Conservation (phyloP, 2,113 vertebrate species). For the Coptodon bakossiorum region DNA sequence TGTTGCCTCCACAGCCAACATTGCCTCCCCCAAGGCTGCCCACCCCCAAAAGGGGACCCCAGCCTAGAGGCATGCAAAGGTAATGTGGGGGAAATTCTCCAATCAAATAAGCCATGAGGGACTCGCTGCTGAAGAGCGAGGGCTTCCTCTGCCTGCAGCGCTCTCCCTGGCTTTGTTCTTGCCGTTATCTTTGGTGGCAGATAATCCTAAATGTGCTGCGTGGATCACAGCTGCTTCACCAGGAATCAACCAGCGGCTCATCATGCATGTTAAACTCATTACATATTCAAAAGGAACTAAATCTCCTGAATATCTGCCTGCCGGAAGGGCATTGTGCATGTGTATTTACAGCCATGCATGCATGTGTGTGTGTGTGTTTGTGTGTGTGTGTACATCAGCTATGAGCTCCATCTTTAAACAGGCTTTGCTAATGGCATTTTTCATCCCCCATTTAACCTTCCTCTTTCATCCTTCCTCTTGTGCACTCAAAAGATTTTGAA, state of each 20-base stretch:
- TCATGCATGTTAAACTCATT: constrained; percentile 60
- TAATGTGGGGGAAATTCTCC: constrained; percentile 45
- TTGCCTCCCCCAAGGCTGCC: not conserved
- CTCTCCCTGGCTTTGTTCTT: constrained; percentile 53
- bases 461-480: not conserved
- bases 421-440: constrained; percentile 14
- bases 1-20: not conserved
- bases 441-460: constrained; percentile 36
- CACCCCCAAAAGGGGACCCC: constrained; percentile 9
- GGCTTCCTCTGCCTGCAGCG: constrained; percentile 37
- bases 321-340: constrained; percentile 15
- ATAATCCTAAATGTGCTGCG: constrained; percentile 52
- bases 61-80: constrained; percentile 43
- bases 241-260: constrained; percentile 51
- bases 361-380: not conserved
- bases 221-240: constrained; percentile 51
- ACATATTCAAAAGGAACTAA: constrained; percentile 61
- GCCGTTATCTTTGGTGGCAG: constrained; percentile 60
- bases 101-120: constrained; percentile 50
- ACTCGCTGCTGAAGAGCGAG: not conserved
- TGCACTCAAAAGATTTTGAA: not conserved
- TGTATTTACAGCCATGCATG: not conserved
- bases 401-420: constrained; percentile 8
- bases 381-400: not conserved
- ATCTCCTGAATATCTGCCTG: constrained; percentile 55